Conservation (phyloP, 2,888 invertebrate species). For the Camponotus fellah region DNA sequence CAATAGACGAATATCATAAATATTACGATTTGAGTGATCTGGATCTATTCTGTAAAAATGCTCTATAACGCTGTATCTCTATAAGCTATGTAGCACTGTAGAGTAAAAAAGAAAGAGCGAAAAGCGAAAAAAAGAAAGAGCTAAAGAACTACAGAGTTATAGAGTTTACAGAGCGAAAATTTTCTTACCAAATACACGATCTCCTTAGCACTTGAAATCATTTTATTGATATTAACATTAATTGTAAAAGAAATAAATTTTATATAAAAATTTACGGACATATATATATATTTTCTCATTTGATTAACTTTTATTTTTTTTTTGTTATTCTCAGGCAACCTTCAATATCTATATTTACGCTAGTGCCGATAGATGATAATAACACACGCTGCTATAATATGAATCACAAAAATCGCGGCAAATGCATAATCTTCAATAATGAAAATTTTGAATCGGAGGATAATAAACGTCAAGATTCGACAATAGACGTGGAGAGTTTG, state of each 20-base stretch:
- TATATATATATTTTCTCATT: neutral
- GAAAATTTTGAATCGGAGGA: slow-evolving; percentile 86
- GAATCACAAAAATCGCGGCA: too few species aligned
- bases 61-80: too few species aligned
- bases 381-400: slow-evolving; percentile 87
- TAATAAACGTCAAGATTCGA: slow-evolving; percentile 87
- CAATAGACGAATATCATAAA: too few species aligned
- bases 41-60: too few species aligned
- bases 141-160: too few species aligned
- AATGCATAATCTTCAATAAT: slow-evolving; percentile 88
- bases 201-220: neutral
- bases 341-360: slow-evolving; percentile 60
- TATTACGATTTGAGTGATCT: too few species aligned
- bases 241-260: neutral
- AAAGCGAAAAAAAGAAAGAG: too few species aligned
- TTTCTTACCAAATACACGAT: too few species aligned
- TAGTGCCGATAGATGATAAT: slow-evolving; percentile 79
- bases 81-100: too few species aligned
- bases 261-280: neutral
- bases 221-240: neutral
- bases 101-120: too few species aligned
- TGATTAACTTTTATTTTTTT: neutral
- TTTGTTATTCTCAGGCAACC: neutral
- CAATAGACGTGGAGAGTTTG: slow-evolving; percentile 86
- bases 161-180: too few species aligned